These are phyloP conservation scores for Alethe castanea DNA, from an alignment of 2,113 vertebrate species.

Conservation along the genomic window DNA sequence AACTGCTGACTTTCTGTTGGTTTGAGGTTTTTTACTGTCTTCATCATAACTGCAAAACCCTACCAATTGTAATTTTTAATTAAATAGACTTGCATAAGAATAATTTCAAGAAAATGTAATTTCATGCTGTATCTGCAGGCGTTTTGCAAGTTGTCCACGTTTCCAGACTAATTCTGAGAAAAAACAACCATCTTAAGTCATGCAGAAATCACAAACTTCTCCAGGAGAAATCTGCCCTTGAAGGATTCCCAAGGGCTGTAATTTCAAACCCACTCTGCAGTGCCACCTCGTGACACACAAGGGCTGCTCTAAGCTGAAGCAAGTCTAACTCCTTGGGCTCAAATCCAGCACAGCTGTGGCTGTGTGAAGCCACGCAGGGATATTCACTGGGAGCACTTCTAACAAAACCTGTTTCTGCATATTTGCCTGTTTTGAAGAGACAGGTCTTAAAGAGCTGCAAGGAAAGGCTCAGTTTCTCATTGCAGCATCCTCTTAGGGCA, in stretches of 20 bases:
- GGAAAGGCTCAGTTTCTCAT: neutral
- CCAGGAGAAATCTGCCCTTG: neutral
- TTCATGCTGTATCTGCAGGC: neutral
- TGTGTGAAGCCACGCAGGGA: rapidly evolving
- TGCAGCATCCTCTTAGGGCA: neutral
- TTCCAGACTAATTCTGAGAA: neutral
- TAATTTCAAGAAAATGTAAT: neutral
- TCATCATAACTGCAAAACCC: neutral
- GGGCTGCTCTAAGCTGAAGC: neutral
- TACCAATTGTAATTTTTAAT: neutral
- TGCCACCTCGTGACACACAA: neutral
- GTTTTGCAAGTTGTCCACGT: neutral
- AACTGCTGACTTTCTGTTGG: neutral
- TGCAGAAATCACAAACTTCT: neutral
- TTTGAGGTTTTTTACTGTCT: neutral
- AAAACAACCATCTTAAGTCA: neutral
- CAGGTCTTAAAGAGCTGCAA: neutral
- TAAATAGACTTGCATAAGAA: neutral
- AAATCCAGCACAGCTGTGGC: rapidly evolving
- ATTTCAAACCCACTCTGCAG: neutral
- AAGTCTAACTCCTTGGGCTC: rapidly evolving
- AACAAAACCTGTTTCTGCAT: neutral
- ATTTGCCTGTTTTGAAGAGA: neutral
- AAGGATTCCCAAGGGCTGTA: rapidly evolving
- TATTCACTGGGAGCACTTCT: rapidly evolving